Evolutionary conservation across 1,140 invertebrate genomes (phyloP).

Genomic region (roundworm (Caenorhabditis elegans)): DNA sequence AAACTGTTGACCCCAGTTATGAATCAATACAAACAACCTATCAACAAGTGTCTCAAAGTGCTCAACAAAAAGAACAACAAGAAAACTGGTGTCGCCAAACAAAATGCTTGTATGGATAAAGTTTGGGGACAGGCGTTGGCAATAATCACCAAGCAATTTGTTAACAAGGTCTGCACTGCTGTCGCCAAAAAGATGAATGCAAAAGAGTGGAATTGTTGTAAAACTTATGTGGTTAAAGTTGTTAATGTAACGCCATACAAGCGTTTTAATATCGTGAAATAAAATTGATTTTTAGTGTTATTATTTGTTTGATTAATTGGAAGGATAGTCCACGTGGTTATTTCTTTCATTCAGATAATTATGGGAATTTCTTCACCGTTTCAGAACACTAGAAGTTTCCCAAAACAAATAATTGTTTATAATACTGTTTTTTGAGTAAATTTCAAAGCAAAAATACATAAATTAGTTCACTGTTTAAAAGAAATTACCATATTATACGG

Average conservation of each 20-base stretch:
- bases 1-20: not conserved
- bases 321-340: too few relatives aligned
- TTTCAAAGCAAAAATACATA: too few relatives aligned
- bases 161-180: conserved; percentile 4
- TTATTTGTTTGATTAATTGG: too few relatives aligned
- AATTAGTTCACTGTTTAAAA: too few relatives aligned
- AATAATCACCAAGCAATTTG: not conserved
- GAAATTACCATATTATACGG: too few relatives aligned
- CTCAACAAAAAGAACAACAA: conserved; percentile 4
- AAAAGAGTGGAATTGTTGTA: not conserved
- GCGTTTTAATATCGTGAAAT: not conserved
- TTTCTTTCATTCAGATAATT: too few relatives aligned
- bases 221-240: not conserved
- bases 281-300: too few relatives aligned
- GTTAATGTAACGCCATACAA: not conserved
- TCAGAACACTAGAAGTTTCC: too few relatives aligned
- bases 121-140: not conserved
- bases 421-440: too few relatives aligned
- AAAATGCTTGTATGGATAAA: not conserved
- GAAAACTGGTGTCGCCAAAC: not conserved
- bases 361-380: too few relatives aligned
- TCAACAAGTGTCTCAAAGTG: too few relatives aligned
- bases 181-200: not conserved
- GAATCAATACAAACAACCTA: conserved; percentile 14
- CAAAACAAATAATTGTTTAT: too few relatives aligned